Conservation (phyloP, 2,797 vertebrate species). For the Sphaeramia orbicularis region DNA sequence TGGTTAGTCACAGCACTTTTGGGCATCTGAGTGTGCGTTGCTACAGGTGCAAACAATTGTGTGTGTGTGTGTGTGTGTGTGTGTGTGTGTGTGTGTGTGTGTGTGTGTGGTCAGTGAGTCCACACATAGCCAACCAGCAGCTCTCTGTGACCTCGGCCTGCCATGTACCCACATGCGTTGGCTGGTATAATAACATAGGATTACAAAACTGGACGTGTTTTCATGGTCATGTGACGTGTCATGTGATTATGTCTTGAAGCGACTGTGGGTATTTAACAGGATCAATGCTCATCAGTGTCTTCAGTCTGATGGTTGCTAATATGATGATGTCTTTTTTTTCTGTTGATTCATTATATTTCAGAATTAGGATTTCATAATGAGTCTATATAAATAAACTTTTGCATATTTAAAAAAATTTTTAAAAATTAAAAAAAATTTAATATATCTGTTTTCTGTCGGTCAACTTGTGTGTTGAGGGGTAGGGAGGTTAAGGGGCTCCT, state of each 20-base stretch:
- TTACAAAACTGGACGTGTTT: background rate
- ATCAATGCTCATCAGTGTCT: background rate
- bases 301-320: conserved; percentile 14
- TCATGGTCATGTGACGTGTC: conserved; percentile 36
- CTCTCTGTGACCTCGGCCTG: conserved; percentile 1
- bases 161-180: conserved; percentile 1
- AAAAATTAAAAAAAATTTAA: too few species aligned
- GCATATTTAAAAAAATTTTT: too few species aligned
- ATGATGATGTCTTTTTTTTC: fast-evolving
- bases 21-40: too few species aligned
- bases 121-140: background rate
- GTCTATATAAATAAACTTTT: too few species aligned
- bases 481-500: background rate
- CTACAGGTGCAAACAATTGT: too few species aligned
- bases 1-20: too few species aligned
- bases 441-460: too few species aligned
- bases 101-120: background rate
- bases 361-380: too few species aligned
- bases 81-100: background rate
- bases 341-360: too few species aligned
- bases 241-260: conserved; percentile 44
- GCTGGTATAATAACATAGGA: background rate
- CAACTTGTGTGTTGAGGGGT: background rate
- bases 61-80: background rate
- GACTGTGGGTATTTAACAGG: conserved; percentile 49